phyloP scores from a whole-genome alignment of 1,140 invertebrate species.

The Sinonovacula constricta region DNA sequence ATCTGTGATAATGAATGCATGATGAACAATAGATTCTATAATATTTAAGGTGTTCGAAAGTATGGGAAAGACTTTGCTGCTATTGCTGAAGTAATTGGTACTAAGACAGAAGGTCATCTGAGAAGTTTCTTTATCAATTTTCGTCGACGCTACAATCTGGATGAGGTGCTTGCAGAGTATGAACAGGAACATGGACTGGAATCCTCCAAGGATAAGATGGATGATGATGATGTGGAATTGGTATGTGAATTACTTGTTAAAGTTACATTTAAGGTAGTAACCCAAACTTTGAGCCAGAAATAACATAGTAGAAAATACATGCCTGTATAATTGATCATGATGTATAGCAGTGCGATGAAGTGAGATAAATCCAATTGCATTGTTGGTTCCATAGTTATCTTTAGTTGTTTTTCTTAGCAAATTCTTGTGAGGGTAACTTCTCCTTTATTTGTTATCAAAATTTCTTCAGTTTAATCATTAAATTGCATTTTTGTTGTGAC shows the following conservation, averaged over 20 bases:
- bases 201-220: conserved; percentile 79
- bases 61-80: conserved; percentile 98
- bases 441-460: not conserved
- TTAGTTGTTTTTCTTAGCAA: too few relatives aligned
- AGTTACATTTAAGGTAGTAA: too few relatives aligned
- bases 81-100: conserved; percentile 96
- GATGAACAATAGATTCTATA: too few relatives aligned
- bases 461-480: too few relatives aligned
- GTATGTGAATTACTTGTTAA: conserved; percentile 25
- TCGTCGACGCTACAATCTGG: conserved; percentile 92
- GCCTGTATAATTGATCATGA: too few relatives aligned
- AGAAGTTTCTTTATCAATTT: conserved; percentile 95
- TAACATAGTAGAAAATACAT: too few relatives aligned
- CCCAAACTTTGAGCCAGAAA: too few relatives aligned
- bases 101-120: conserved; percentile 95
- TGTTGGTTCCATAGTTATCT: too few relatives aligned
- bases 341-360: too few relatives aligned
- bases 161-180: conserved; percentile 92
- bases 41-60: conserved; percentile 88
- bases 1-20: too few relatives aligned
- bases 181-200: conserved; percentile 86
- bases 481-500: too few relatives aligned
- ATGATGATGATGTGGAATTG: conserved; percentile 74
- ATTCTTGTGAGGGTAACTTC: not conserved
- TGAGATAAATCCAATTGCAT: too few relatives aligned